Conservation (phyloP, 2,797 vertebrate species). For the Setipinna tenuifilis region DNA sequence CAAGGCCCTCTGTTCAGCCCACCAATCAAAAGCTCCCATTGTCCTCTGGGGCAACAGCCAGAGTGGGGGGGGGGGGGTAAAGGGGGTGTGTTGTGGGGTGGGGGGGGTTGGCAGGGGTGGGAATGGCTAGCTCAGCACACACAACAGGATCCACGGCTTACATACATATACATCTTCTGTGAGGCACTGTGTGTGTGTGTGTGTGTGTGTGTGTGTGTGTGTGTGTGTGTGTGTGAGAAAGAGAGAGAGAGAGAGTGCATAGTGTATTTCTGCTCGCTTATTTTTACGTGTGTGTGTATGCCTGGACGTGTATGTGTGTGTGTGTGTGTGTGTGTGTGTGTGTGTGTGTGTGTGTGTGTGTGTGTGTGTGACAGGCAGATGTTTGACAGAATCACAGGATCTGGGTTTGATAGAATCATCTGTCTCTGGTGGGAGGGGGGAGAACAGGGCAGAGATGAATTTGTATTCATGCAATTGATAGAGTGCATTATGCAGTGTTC, state of each 20-base stretch:
- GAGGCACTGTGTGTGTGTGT: too few relatives aligned
- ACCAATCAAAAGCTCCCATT: slow-evolving; percentile 52
- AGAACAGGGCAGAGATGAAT: neutral
- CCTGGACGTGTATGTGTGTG: slow-evolving; percentile 46
- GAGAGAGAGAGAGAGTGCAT: too few relatives aligned
- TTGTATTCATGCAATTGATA: slow-evolving; percentile 21
- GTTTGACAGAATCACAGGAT: neutral
- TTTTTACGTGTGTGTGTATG: neutral
- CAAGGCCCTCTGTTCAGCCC: slow-evolving; percentile 45
- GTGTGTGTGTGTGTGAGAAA: neutral
- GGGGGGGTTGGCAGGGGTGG: slow-evolving; percentile 16
- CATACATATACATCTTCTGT: neutral
- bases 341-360: slow-evolving; percentile 37
- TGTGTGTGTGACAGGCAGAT: slow-evolving; percentile 43
- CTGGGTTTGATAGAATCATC: neutral
- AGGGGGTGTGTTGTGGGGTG: neutral
- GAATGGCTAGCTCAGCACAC: slow-evolving; percentile 1
- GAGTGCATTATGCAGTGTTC: slow-evolving; percentile 7
- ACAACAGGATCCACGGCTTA: neutral
- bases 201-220: neutral
- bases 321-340: slow-evolving; percentile 33
- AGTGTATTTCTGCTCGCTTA: neutral
- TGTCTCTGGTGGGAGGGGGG: neutral
- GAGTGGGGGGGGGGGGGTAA: neutral
- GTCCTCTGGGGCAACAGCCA: slow-evolving; percentile 38